A percentile compares a stretch with the other conserved stretches of the same genome.
phyloP scores from a whole-genome alignment of 2,113 vertebrate genomes.

The Chaetodon trifascialis region DNA sequence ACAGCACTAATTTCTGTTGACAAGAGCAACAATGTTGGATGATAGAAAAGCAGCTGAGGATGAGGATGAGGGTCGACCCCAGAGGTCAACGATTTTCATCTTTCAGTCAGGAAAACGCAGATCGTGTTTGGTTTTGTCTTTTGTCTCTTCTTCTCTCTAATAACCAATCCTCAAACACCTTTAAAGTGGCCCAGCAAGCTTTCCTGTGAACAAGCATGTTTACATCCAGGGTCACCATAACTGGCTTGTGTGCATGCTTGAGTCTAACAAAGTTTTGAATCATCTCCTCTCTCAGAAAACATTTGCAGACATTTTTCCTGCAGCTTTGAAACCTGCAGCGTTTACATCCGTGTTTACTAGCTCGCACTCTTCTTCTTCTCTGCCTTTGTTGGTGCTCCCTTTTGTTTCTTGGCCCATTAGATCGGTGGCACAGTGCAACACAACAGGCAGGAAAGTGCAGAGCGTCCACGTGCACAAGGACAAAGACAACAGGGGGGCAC shows the following conservation, averaged over 20 bases:
- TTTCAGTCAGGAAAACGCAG: not conserved
- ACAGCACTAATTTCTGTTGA: slow-evolving; percentile 32
- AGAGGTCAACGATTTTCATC: too few species aligned
- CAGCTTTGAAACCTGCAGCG: not conserved
- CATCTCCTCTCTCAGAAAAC: not conserved
- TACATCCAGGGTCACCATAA: not conserved
- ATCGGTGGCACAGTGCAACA: not conserved
- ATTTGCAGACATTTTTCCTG: not conserved
- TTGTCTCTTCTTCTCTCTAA: not conserved
- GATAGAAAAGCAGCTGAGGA: not conserved
- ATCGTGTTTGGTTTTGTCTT: not conserved
- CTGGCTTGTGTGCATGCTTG: too few species aligned
- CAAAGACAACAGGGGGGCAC: not conserved
- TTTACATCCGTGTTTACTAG: not conserved
- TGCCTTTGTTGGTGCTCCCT: not conserved
- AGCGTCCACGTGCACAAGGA: not conserved
- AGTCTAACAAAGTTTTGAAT: not conserved
- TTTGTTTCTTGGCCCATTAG: not conserved
- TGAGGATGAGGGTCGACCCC: not conserved
- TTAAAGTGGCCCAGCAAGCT: too few species aligned
- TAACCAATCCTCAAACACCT: not conserved
- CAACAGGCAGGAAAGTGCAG: not conserved
- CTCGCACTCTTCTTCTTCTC: not conserved
- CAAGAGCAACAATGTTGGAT: not conserved
- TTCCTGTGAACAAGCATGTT: not conserved